phyloP scores from a whole-genome alignment of 2,113 vertebrate species.

The Percopsis transmontana region DNA sequence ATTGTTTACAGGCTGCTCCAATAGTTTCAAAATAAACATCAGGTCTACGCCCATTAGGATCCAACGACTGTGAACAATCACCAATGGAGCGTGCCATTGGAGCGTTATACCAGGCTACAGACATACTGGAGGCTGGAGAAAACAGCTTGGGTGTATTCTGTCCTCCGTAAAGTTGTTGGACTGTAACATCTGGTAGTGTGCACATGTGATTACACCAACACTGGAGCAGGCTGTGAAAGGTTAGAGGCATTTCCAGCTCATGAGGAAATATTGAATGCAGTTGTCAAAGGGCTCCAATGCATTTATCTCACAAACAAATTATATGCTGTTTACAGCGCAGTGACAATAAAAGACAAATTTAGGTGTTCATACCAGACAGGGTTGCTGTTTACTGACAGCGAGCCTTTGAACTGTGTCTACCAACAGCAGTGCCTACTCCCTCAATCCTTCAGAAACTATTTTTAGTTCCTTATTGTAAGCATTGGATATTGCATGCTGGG shows the following conservation, averaged over 20 bases:
- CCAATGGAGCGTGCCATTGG: no score
- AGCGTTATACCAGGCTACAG: neutral
- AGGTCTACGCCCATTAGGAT: no score
- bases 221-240: constrained; percentile 1
- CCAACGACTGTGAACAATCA: no score
- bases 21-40: no score
- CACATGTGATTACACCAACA: constrained; percentile 16
- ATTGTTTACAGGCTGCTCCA: no score
- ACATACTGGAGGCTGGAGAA: constrained; percentile 4
- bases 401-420: neutral
- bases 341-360: neutral
- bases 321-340: neutral
- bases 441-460: constrained; percentile 10
- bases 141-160: neutral
- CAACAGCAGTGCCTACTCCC: neutral
- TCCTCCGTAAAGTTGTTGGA: constrained; percentile 9
- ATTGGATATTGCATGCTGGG: constrained; percentile 35
- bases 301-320: constrained; percentile 13
- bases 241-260: constrained; percentile 10
- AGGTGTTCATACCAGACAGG: neutral
- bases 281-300: neutral
- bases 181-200: constrained; percentile 42
- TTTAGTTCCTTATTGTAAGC: constrained; percentile 32
- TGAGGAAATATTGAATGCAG: constrained; percentile 1
- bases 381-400: neutral